A percentile compares a stretch with the other conserved stretches of the same genome.
Conservation (phyloP, 2,113 vertebrate species). For the Aegithalos caudatus region DNA sequence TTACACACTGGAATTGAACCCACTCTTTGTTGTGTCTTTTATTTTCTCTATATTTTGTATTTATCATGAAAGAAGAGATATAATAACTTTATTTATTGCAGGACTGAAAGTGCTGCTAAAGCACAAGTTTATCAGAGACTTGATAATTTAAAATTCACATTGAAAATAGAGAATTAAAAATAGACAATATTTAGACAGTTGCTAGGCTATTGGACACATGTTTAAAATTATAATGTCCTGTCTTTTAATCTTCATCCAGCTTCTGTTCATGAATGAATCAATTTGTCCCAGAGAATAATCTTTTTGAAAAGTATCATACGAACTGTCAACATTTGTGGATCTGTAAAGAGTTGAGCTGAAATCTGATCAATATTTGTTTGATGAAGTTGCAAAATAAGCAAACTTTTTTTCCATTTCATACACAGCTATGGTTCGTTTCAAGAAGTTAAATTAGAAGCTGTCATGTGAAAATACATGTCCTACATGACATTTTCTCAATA, state of each 20-base stretch:
- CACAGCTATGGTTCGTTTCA: background rate
- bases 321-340: background rate
- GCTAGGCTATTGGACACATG: background rate
- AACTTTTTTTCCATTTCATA: background rate
- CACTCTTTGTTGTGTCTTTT: background rate
- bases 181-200: background rate
- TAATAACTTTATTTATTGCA: background rate
- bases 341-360: background rate
- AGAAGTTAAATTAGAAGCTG: background rate
- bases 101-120: background rate
- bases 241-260: background rate
- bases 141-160: background rate
- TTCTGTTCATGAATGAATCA: background rate
- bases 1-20: background rate
- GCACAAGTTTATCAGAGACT: background rate
- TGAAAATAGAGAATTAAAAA: background rate
- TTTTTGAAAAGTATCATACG: background rate
- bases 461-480: background rate
- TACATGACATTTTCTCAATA: background rate
- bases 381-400: background rate
- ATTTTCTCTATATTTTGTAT: background rate
- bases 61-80: background rate
- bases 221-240: background rate
- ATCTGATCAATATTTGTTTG: background rate
- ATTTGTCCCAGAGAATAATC: background rate